Evolutionary conservation across 2,113 vertebrate genomes (phyloP), one percentile per base, ranked within the genome.

Genomic region (Sylvia atricapilla): DNA sequence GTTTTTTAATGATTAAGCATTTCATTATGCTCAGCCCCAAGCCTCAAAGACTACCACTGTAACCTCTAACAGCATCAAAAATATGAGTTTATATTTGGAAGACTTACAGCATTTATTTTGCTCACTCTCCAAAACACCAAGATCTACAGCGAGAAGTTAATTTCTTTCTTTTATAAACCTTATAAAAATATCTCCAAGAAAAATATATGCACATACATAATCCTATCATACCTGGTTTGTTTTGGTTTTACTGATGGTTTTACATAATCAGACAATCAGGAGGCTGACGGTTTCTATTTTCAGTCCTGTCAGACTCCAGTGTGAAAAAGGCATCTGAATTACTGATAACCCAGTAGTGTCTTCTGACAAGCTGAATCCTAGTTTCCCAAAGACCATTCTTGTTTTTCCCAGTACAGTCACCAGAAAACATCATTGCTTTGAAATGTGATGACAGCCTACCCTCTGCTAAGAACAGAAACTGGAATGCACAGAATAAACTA

Each of bases 121-220:
- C 33, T 78, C 15, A 14, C 27, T 39, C 56, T 95, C 47, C 37
- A 77, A 85, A 85, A 56, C 23, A 50, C 50, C 37, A 46, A 58
- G 13, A 55, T 50, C 39, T 86, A 60, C 52, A 75, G 43, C 4
- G 28, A 52, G 52, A 89, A 87, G 50, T 35, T 5, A 81, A 78
- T n/a, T 20, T 64, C 62, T 72, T 62, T 62, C n/a, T 33, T 70
- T 69, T 64, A 46, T 10, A 92, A 62, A 62, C 28, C 22, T 82
- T 43, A 84, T 24, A 75, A 92, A 94, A 93, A 90, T 59, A 95
- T 46, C 59, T 76, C 39, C 60, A 81, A 94, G 87, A 31, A 63
- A 93, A 96, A 93, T 47, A 81, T 63, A 95, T 91, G 92, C 69
- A 87, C 95, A 95, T 95, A 87, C 22, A 84, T 96, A 93, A 96